phyloP scores from a whole-genome alignment of 1,140 invertebrate species.

The Tribolium castaneum region DNA sequence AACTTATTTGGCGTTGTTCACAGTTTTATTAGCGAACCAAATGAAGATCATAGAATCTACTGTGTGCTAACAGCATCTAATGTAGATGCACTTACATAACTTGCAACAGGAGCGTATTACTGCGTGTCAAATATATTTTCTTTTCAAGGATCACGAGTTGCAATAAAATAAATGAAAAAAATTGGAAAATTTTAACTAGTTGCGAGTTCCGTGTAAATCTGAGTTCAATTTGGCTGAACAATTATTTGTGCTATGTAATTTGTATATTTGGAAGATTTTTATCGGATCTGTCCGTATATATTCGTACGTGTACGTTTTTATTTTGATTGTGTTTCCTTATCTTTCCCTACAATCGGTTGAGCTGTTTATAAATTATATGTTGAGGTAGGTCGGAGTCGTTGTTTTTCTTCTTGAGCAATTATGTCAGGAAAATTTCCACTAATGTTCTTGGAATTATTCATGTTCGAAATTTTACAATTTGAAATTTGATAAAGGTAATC shows the following conservation, averaged over 20 bases:
- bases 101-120: not conserved
- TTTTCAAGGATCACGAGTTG: not conserved
- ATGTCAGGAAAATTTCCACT: constrained; percentile 10
- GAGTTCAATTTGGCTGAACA: not conserved
- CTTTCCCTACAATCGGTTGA: constrained; percentile 12
- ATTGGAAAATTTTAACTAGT: not conserved
- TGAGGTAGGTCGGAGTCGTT: constrained; percentile 6
- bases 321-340: constrained; percentile 22
- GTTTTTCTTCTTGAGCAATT: not conserved
- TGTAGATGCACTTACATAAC: not conserved
- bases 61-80: not conserved
- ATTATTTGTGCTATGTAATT: constrained; percentile 6
- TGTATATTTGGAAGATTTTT: constrained; percentile 22
- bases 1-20: not conserved
- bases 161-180: not conserved
- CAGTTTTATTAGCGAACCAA: no score
- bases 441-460: not conserved
- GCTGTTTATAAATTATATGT: constrained; percentile 13
- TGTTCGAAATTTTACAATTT: not conserved
- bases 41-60: no score
- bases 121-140: not conserved
- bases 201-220: not conserved
- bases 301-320: constrained; percentile 9
- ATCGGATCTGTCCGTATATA: constrained; percentile 23
- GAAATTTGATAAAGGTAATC: not conserved